A percentile compares a stretch with the other conserved stretches of the same genome.
Evolutionary conservation across 1,140 invertebrate genomes (phyloP).

Genomic region (Cardiocondyla obscurior): DNA sequence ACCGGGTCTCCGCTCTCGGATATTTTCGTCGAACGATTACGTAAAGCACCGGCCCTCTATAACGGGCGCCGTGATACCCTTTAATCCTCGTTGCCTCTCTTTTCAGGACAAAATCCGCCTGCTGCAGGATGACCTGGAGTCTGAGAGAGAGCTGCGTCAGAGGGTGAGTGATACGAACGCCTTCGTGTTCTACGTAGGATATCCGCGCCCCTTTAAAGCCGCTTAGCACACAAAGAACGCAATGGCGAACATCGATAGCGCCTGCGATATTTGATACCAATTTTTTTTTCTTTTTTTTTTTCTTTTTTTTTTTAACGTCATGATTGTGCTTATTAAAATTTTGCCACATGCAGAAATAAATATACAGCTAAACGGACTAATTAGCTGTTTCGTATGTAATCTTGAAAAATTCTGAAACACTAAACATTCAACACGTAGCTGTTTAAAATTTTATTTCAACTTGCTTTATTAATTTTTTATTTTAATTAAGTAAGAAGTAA

Average conservation of each 20-base stretch:
- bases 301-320: background rate
- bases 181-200: background rate
- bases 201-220: background rate
- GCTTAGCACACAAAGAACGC: background rate
- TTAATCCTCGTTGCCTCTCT: slow-evolving; percentile 71
- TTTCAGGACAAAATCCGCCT: slow-evolving; percentile 99
- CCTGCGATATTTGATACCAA: background rate
- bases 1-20: slow-evolving; percentile 58
- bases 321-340: background rate
- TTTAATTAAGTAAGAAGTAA: no score
- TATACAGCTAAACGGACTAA: background rate
- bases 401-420: background rate
- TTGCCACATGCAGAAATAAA: background rate
- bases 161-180: slow-evolving; percentile 90
- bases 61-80: slow-evolving; percentile 50
- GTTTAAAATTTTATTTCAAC: no score
- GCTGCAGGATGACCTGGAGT: slow-evolving; percentile 98
- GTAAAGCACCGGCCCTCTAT: slow-evolving; percentile 66
- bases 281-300: no score
- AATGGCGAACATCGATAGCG: background rate
- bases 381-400: background rate
- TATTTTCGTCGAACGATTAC: slow-evolving; percentile 73
- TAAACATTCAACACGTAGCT: background rate
- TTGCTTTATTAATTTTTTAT: no score
- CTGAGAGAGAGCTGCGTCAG: slow-evolving; percentile 97